phyloP scores from a whole-genome alignment of 2,113 vertebrate genomes.

The Nothocercus nigrocapillus region DNA sequence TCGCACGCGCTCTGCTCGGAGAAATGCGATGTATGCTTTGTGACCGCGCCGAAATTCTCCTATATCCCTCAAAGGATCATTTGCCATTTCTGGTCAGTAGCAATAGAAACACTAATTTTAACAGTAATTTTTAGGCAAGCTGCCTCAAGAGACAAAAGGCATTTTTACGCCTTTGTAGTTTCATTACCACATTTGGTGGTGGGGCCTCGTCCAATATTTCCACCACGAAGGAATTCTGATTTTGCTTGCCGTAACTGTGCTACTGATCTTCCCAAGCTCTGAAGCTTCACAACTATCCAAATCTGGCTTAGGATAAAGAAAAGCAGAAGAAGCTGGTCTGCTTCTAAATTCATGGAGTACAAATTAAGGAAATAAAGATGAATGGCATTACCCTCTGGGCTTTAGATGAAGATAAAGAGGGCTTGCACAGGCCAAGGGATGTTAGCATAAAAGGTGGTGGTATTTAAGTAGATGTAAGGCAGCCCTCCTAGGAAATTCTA shows the following conservation, averaged over 20 bases:
- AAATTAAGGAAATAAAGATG: not conserved
- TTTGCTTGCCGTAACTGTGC: not conserved
- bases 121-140: not conserved
- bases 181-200: not conserved
- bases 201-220: not conserved
- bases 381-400: not conserved
- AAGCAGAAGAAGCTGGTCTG: not conserved
- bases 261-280: not conserved
- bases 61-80: not conserved
- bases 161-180: not conserved
- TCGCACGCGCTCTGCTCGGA: not conserved
- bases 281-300: not conserved
- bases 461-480: not conserved
- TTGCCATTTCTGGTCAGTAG: not conserved
- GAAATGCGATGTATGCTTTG: not conserved
- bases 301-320: not conserved
- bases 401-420: slow-evolving; percentile 1
- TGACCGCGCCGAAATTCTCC: not conserved
- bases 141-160: not conserved
- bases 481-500: not conserved
- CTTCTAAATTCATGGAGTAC: not conserved
- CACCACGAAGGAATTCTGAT: not conserved
- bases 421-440: not conserved
- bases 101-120: not conserved
- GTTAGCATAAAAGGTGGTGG: not conserved